These are phyloP conservation scores for Microctonus brassicae DNA, from an alignment of 2,888 invertebrate species.

Conservation along the genomic window DNA sequence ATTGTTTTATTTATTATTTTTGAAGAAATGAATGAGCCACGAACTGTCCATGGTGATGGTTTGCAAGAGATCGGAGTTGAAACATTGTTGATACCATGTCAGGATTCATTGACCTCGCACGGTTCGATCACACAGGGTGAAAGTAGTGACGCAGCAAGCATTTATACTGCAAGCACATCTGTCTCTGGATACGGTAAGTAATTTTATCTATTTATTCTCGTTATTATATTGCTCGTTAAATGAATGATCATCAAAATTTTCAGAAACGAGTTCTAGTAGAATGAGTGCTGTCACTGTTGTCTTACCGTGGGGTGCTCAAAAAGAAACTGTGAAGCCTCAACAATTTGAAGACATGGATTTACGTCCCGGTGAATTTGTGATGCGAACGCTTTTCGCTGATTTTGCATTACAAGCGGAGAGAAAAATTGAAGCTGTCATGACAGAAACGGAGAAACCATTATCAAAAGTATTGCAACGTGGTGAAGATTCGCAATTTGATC, in stretches of 20 bases:
- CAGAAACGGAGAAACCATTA: slow-evolving; percentile 94
- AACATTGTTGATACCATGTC: slow-evolving; percentile 54
- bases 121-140: slow-evolving; percentile 59
- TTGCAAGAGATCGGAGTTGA: slow-evolving; percentile 58
- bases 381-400: slow-evolving; percentile 94
- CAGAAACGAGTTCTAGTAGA: slow-evolving; percentile 66
- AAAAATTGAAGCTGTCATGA: slow-evolving; percentile 95
- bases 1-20: not conserved
- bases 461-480: slow-evolving; percentile 96
- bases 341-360: slow-evolving; percentile 75
- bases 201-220: not conserved
- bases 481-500: slow-evolving; percentile 96
- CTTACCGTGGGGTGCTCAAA: slow-evolving; percentile 88
- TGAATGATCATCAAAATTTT: not conserved
- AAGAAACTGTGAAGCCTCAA: slow-evolving; percentile 72
- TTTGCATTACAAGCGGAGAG: slow-evolving; percentile 95
- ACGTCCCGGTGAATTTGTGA: slow-evolving; percentile 95
- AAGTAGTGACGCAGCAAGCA: slow-evolving; percentile 64
- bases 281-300: slow-evolving; percentile 66
- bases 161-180: slow-evolving; percentile 66
- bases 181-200: slow-evolving; percentile 65
- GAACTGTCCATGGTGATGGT: slow-evolving; percentile 58
- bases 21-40: slow-evolving; percentile 54
- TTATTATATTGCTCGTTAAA: not conserved
- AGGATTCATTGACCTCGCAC: slow-evolving; percentile 59